phyloP scores from a whole-genome alignment of 2,888 invertebrate genomes.

The Zygothrica quintamaculata region DNA sequence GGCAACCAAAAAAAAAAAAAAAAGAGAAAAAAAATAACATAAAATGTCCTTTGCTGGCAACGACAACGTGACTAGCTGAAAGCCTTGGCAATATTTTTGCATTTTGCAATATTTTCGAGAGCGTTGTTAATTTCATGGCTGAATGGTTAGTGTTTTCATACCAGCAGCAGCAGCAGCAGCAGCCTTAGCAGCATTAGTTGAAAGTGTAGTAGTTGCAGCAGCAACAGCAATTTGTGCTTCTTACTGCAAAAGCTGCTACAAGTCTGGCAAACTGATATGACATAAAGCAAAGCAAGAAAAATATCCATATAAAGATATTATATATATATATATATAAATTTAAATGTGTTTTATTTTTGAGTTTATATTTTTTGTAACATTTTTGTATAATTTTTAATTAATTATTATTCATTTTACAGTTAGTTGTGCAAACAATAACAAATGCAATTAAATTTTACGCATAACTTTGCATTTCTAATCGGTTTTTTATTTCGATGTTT shows the following conservation, averaged over 20 bases:
- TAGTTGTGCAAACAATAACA: no score
- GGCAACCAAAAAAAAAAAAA: slow-evolving; percentile 8
- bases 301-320: neutral
- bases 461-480: slow-evolving; percentile 74
- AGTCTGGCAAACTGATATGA: neutral
- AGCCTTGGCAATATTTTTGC: slow-evolving; percentile 75
- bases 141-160: slow-evolving; percentile 72
- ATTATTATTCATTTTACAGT: slow-evolving; percentile 9
- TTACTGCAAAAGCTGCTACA: slow-evolving; percentile 49
- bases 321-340: no score
- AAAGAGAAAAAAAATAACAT: slow-evolving; percentile 19
- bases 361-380: no score
- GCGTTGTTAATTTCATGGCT: slow-evolving; percentile 83
- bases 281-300: neutral
- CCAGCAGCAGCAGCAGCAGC: no score
- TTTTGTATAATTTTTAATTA: neutral
- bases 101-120: slow-evolving; percentile 77
- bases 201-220: no score
- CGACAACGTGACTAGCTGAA: slow-evolving; percentile 41
- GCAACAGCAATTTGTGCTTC: slow-evolving; percentile 55
- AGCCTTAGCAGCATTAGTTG: no score
- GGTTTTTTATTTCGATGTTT: no score
- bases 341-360: no score
- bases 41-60: slow-evolving; percentile 38
- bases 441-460: slow-evolving; percentile 57